Evolutionary conservation across 2,888 invertebrate genomes (phyloP), one percentile per base, ranked within the genome.

Genomic region (Drosophila pullipes): DNA sequence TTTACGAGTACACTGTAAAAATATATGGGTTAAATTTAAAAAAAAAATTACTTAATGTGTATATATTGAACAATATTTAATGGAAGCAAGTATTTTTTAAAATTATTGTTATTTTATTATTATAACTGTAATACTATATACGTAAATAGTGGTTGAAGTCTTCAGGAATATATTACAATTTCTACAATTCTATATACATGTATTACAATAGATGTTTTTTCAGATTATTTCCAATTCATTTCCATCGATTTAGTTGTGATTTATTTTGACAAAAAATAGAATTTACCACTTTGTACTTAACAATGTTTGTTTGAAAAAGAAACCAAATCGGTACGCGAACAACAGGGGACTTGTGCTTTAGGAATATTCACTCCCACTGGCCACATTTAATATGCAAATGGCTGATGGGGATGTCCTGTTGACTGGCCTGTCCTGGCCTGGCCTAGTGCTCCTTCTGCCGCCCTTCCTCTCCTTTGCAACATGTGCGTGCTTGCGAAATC

Each of bases 401-500:
- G 18, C 52, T 41, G 59, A 16, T 61, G 57, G 49, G 44, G 16
- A 61, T 64, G 63, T 58, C 65, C 65, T 53, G 73, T 49, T 44
- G 55, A 61, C 65, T 60, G 35, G 55, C 25, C 63, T 25, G 37
- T 16, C 37, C 16, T 30, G 18, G 16, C 37, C 16, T 35, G 35
- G 22, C 44, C 7, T 22, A 22, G 13, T 47, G 25, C 9, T 25
- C 25, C 47, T 47, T 25, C 25, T 47, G 7, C 25, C 47, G 16
- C 47, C 47, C 22, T 25, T 47, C 25, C 49, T 54, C 49, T n/a
- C 9, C n/a, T 60, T 72, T 69, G 67, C 73, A 73, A 76, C 74
- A 80, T 78, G 75, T 85, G 87, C 83, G 89, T 87, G 85, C 87
- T 69, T 82, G 85, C 79, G 64, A 86, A 87, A 87, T 87, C 86